phyloP scores from a whole-genome alignment of 2,797 vertebrate species.

The Danionella dracula region DNA sequence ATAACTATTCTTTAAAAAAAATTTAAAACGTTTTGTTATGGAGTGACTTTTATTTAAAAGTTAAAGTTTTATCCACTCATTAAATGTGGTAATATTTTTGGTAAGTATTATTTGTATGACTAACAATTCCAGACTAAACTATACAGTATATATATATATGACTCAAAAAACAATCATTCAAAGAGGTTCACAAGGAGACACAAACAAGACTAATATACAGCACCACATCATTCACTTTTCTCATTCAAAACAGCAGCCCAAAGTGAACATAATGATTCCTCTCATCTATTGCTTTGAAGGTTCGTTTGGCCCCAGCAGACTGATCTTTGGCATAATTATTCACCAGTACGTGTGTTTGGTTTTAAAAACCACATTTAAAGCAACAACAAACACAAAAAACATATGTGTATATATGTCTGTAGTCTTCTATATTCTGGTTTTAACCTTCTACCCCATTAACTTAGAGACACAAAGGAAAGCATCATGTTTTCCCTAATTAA shows the following conservation, averaged over 20 bases:
- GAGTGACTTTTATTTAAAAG: too few species aligned
- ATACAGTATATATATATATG: too few species aligned
- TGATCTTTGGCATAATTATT: constrained; percentile 55
- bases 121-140: too few species aligned
- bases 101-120: too few species aligned
- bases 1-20: too few species aligned
- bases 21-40: too few species aligned
- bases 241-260: not conserved
- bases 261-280: not conserved
- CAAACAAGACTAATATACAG: not conserved
- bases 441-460: not conserved
- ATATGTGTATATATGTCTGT: not conserved
- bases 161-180: too few species aligned
- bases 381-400: not conserved
- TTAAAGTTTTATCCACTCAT: too few species aligned
- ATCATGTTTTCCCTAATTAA: not conserved
- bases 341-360: constrained; percentile 50
- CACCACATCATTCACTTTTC: not conserved
- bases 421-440: not conserved
- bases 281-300: constrained; percentile 47
- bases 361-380: constrained; percentile 16
- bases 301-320: constrained; percentile 56
- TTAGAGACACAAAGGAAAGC: not conserved
- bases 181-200: too few species aligned
- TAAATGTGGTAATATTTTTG: too few species aligned